phyloP scores from a whole-genome alignment of 2,113 vertebrate genomes.

The Rhynchomys soricoides region DNA sequence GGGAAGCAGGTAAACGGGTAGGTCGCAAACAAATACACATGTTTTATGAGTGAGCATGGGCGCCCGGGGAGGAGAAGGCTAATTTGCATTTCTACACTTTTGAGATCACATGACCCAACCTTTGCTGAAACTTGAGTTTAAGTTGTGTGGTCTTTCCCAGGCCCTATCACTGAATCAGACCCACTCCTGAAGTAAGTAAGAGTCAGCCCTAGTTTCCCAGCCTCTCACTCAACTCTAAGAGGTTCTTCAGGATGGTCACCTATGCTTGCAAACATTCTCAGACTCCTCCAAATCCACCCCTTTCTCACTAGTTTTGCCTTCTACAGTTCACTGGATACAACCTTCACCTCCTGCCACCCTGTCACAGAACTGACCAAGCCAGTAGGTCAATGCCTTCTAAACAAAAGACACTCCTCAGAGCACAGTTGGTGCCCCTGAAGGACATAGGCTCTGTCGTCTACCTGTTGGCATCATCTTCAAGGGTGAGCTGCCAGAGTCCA shows the following conservation, averaged over 20 bases:
- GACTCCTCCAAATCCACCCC: background rate
- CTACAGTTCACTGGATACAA: background rate
- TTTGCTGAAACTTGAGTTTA: background rate
- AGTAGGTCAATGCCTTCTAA: too few species aligned
- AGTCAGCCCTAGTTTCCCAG: fast-evolving
- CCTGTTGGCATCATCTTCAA: fast-evolving
- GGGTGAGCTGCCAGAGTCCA: background rate
- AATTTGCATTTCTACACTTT: background rate
- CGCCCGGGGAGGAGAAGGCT: fast-evolving
- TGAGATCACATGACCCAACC: background rate
- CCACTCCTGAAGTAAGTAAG: background rate
- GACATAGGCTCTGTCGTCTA: fast-evolving
- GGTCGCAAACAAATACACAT: fast-evolving
- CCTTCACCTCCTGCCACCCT: background rate
- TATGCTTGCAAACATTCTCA: background rate
- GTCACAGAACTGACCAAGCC: too few species aligned
- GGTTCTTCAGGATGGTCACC: fast-evolving
- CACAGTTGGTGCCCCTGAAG: fast-evolving
- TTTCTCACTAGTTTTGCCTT: background rate
- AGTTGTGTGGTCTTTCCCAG: background rate
- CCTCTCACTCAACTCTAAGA: background rate
- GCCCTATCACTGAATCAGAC: background rate
- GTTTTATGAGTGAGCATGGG: fast-evolving
- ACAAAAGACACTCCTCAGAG: background rate
- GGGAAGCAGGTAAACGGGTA: fast-evolving